Conservation (phyloP, 2,113 vertebrate species). For the Pleuronectes platessa region DNA sequence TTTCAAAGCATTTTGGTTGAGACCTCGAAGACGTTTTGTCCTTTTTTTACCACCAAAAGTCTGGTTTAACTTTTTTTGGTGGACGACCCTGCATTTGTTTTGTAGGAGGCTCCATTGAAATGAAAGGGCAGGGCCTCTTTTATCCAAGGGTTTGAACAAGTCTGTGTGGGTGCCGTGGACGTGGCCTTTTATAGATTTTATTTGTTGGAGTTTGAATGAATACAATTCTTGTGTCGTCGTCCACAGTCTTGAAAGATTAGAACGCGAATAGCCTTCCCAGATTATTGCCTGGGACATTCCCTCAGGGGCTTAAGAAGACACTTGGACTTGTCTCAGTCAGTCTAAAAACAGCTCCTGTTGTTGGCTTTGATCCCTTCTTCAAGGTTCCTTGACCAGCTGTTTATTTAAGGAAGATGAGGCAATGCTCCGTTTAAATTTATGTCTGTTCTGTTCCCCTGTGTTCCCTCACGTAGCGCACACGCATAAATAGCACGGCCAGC, state of each 20-base stretch:
- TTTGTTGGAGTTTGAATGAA: too few relatives aligned
- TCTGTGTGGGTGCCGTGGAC: too few relatives aligned
- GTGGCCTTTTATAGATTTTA: too few relatives aligned
- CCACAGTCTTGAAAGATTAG: neutral
- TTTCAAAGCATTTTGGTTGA: too few relatives aligned
- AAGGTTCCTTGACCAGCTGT: neutral
- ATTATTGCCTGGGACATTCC: neutral
- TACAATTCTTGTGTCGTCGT: neutral
- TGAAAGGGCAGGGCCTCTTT: too few relatives aligned
- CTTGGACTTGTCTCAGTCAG: neutral
- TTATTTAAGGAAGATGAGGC: neutral
- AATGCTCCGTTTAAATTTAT: neutral
- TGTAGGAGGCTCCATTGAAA: too few relatives aligned
- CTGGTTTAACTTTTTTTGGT: too few relatives aligned
- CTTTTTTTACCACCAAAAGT: too few relatives aligned
- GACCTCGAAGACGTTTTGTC: too few relatives aligned
- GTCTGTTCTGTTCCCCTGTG: neutral
- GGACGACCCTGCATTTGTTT: too few relatives aligned
- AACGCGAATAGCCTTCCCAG: neutral
- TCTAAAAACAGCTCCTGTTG: neutral
- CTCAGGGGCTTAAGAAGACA: neutral
- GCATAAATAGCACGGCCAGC: conserved; percentile 16
- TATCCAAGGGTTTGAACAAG: too few relatives aligned
- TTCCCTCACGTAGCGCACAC: neutral
- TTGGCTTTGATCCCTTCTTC: neutral